Evolutionary conservation across 2,888 invertebrate species (phyloP), one percentile per base, ranked within the genome.

Genomic region (Melangyna quadrimaculata): DNA sequence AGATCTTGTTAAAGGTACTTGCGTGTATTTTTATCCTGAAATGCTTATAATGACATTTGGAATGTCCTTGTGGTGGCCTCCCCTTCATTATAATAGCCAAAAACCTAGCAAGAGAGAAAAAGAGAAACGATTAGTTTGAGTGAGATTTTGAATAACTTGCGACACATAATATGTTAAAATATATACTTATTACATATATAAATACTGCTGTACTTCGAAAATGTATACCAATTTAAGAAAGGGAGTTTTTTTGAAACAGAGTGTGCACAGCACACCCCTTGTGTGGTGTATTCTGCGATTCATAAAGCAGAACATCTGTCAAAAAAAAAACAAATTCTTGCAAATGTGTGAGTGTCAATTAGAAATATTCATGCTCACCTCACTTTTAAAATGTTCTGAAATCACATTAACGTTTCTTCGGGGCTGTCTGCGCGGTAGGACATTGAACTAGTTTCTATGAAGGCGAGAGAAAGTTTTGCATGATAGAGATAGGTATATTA

Each of bases 31-130:
- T 63, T 80, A 78, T 74, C 79, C 84, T 78, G 75, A 72, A 69
- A 69, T 67, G 67, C 69, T 75, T 84, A 72, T 71, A 84, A 61
- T 75, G 53, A 67, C 65, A 55, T 77, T 86, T 77, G 81, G 81
- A 86, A 86, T 86, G 86, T 86, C 86, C 86, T 86, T 81, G 81
- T 86, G 86, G 86, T 86, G 86, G 86, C 86, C 86, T 81, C 78
- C 72, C 72, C 75, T 75, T 69, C 69, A 57, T 59, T 75, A 35
- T 37, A 17, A 37, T 55, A 67, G 72, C 63, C 43, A 61, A 67
- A 59, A 10, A 14, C 5, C 8, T 1, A 61, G 6, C 51, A 27
- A 59, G 67, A 61, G 59, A 63, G 59, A 45, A 48, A 65, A 45
- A 63, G 37, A 69, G 61, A 55, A 45, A 51, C 72, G 40, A 19